A percentile compares a stretch with the other conserved stretches of the same genome.
Conservation (phyloP, 2,888 invertebrate species). For the Pristionchus arcanus region DNA sequence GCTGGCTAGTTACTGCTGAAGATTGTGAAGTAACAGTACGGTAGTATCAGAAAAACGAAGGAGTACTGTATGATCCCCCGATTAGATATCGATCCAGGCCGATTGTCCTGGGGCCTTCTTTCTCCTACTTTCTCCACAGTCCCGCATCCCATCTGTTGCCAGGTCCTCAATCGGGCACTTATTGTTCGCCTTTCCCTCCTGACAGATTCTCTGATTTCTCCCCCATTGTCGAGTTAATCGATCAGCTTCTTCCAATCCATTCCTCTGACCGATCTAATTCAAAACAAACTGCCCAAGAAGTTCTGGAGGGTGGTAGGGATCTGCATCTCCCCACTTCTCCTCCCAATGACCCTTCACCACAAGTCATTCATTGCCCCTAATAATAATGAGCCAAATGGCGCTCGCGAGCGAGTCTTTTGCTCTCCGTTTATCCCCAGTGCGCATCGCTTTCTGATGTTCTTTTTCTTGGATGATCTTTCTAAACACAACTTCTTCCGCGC, state of each 20-base stretch:
- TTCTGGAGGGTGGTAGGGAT: not conserved
- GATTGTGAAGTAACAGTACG: too few relatives aligned
- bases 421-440: not conserved
- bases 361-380: slow-evolving; percentile 24
- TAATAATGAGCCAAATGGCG: slow-evolving; percentile 49
- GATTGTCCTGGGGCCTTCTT: not conserved
- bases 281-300: slow-evolving; percentile 24
- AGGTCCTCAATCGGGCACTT: not conserved
- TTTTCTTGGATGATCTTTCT: not conserved
- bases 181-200: not conserved
- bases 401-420: slow-evolving; percentile 28
- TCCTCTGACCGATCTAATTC: not conserved
- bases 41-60: too few relatives aligned
- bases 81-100: not conserved
- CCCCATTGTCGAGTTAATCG: not conserved
- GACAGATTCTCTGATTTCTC: not conserved
- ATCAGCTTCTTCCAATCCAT: too few relatives aligned
- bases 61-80: not conserved
- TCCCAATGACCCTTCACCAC: slow-evolving; percentile 15
- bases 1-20: not conserved
- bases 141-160: not conserved
- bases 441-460: slow-evolving; percentile 2
- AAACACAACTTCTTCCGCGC: not conserved
- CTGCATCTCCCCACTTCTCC: not conserved
- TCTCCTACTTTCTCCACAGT: not conserved